These are phyloP conservation scores for Monoplex corrugatus DNA, from an alignment of 2,888 invertebrate species.

Conservation along the genomic window DNA sequence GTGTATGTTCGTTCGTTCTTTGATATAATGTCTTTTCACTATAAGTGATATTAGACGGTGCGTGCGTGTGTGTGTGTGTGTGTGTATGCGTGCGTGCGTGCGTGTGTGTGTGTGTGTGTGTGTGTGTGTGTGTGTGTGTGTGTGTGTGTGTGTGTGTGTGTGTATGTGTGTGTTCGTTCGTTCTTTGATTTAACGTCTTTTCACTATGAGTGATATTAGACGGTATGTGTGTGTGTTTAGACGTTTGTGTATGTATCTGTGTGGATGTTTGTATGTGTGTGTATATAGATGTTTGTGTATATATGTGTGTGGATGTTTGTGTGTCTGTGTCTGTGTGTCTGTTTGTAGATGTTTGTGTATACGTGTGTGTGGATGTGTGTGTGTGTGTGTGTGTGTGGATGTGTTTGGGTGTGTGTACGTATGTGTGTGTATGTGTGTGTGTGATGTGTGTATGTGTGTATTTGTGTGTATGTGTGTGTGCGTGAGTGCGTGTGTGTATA, in stretches of 20 bases:
- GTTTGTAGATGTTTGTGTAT: no score
- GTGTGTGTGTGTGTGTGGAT: background rate
- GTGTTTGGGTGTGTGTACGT: background rate
- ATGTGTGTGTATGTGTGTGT: constrained; percentile 22
- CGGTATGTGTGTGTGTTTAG: no score
- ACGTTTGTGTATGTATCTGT: no score
- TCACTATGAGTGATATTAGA: no score
- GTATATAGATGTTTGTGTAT: no score
- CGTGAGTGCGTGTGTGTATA: background rate
- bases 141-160: background rate
- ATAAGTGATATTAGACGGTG: background rate
- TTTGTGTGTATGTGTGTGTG: background rate
- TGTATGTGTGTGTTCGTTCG: background rate
- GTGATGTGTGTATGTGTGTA: background rate
- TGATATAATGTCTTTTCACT: no score
- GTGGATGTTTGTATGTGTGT: no score
- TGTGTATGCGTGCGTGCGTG: constrained; percentile 9
- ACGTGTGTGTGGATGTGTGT: background rate
- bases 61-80: constrained; percentile 30
- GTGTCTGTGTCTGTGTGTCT: no score
- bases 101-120: background rate
- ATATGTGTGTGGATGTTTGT: no score
- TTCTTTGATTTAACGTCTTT: no score
- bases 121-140: no score
- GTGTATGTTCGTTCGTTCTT: background rate